A percentile compares a stretch with the other conserved stretches of the same genome.
Conservation (phyloP, 2,113 vertebrate genomes). For the Telmatochromis sp. region DNA sequence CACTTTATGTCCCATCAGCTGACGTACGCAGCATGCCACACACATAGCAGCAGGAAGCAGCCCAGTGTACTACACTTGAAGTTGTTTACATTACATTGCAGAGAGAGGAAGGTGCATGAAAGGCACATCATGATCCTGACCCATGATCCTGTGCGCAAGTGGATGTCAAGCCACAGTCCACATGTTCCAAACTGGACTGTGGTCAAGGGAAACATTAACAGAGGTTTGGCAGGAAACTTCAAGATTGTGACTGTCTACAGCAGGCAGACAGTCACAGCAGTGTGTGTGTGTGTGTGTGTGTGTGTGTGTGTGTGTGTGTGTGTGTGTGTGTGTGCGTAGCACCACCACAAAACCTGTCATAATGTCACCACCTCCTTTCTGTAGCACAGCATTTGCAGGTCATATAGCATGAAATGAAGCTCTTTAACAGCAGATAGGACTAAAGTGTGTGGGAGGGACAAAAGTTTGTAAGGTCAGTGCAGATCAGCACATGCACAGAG, state of each 20-base stretch:
- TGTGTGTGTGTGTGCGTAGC: not conserved
- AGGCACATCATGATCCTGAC: constrained; percentile 50
- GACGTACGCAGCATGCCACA: constrained; percentile 61
- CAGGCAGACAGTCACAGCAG: not conserved
- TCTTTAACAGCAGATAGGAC: not conserved
- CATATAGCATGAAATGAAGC: constrained; percentile 25
- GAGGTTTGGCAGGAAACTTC: constrained; percentile 47
- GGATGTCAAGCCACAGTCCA: constrained; percentile 55
- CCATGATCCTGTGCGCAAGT: constrained; percentile 45
- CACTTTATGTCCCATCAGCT: constrained; percentile 61
- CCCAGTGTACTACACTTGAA: constrained; percentile 57
- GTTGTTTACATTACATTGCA: constrained; percentile 48
- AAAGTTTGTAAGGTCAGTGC: not conserved
- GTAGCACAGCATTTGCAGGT: constrained; percentile 17
- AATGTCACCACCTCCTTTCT: not conserved
- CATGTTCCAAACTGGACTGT: constrained; percentile 50
- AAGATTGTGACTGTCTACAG: constrained; percentile 37
- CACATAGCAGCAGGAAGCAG: constrained; percentile 64
- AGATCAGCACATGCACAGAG: not conserved
- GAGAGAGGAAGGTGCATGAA: constrained; percentile 53
- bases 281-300: not conserved
- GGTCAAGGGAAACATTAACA: constrained; percentile 60
- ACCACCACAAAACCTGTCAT: not conserved
- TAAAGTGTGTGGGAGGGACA: not conserved
- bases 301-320: not conserved